These are phyloP conservation scores for Toxostoma redivivum DNA, from an alignment of 2,113 vertebrate species.

Conservation along the genomic window DNA sequence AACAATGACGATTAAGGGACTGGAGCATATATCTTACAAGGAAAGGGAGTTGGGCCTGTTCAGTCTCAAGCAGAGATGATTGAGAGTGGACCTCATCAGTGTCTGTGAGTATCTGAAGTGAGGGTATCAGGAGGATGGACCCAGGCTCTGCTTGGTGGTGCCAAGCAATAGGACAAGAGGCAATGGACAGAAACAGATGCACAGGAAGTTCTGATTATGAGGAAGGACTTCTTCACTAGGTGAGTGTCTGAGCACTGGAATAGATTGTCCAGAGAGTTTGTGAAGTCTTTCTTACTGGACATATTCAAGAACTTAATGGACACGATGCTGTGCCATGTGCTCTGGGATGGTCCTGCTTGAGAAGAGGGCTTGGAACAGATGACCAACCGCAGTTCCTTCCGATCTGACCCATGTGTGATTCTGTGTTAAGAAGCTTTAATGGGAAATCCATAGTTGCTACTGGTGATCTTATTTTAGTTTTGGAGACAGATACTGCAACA, in stretches of 20 bases:
- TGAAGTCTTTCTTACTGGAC: neutral
- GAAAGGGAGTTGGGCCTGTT: neutral
- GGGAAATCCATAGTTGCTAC: neutral
- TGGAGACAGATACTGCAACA: neutral
- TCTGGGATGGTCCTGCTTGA: neutral
- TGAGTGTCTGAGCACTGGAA: neutral
- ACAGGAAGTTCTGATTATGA: neutral
- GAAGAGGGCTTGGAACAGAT: neutral
- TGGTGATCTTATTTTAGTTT: neutral
- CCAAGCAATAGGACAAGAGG: no score
- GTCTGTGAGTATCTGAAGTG: rapidly evolving
- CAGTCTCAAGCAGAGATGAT: rapidly evolving
- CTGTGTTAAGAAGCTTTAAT: neutral
- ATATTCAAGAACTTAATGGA: neutral
- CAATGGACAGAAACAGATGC: rapidly evolving
- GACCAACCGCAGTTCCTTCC: neutral
- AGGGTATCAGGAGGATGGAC: neutral
- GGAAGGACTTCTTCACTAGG: neutral
- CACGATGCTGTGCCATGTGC: neutral
- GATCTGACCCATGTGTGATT: neutral
- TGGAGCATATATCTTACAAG: neutral
- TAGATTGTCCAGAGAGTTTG: neutral
- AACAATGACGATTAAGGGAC: neutral
- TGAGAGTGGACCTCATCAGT: neutral
- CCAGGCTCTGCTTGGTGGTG: neutral